Evolutionary conservation across 92 coral and sea anemone species (phyloP), one percentile per base, ranked within the genome.

Genomic region (Umimayanthus chanpuru): DNA sequence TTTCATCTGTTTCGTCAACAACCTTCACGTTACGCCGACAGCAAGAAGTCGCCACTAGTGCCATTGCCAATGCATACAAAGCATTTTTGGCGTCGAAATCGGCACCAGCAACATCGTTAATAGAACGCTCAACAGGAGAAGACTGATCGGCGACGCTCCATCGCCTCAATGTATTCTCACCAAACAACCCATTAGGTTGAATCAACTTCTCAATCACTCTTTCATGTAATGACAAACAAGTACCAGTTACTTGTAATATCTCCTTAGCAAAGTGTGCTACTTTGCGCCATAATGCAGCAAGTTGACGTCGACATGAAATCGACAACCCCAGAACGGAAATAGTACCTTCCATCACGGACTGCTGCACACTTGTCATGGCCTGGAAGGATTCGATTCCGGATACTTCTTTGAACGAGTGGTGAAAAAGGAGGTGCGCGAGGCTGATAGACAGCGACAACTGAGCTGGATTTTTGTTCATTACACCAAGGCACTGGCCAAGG

Each of bases 171-270:
- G 68, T 61, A 20, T 20, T 26, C 68, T 79, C 67, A 9, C 68
- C 82, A 79, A 79, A 79, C 39, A 79, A 79, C 38, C 82, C 82
- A 53, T 39, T 23, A 12, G 82, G 82, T 56, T 56, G 61, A 26
- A 20, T 47, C 41, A 79, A 26, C 28, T 28, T 18, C 6, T 79
- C 40, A 26, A 25, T n/a, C 65, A 79, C 68, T 47, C 65, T 56
- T 11, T 79, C 65, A 6, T 79, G 61, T 18, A 79, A 55, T 18
- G 82, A 79, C 20, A 14, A 26, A n/a, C 82, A 79, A 2, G 70
- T 30, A 30, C n/a, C 23, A 28, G 67, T 53, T 50, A 16, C 44
- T 32, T 25, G 29, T 40, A 75, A n/a, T 8, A 75, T 0, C 26
- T 75, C 79, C 25, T 2, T n/a, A 0, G 82, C 82, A 12, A 79